Percentiles rank a stretch among this genome's conserved stretches.
Conservation (phyloP, 1,140 invertebrate genomes). For the Sitodiplosis mosellana region DNA sequence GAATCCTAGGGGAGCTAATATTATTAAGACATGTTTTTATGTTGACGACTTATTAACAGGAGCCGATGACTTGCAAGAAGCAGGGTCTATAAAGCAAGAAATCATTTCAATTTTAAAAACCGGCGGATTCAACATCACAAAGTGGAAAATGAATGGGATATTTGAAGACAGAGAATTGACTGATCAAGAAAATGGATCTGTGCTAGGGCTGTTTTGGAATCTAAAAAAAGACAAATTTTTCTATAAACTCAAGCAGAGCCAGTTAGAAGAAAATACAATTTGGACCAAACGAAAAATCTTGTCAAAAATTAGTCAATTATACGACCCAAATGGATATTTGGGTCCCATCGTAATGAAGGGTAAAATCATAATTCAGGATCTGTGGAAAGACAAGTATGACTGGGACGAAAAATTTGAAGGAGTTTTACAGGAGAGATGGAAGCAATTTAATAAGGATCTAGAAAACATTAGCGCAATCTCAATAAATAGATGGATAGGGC, state of each 20-base stretch:
- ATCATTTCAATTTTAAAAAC: slow-evolving; percentile 6
- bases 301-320: slow-evolving; percentile 9
- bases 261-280: neutral
- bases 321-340: slow-evolving; percentile 16
- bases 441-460: neutral
- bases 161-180: neutral
- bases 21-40: slow-evolving; percentile 10
- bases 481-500: neutral
- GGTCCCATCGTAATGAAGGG: slow-evolving; percentile 13
- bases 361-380: slow-evolving; percentile 14
- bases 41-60: slow-evolving; percentile 13
- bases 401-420: slow-evolving; percentile 1
- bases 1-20: slow-evolving; percentile 1
- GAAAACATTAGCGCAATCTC: neutral
- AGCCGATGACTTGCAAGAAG: slow-evolving; percentile 13
- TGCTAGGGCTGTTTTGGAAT: slow-evolving; percentile 17
- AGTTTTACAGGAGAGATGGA: neutral
- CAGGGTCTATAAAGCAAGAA: slow-evolving; percentile 9
- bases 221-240: slow-evolving; percentile 11
- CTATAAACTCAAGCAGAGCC: neutral
- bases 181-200: slow-evolving; percentile 4
- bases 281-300: slow-evolving; percentile 9
- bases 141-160: slow-evolving; percentile 12
- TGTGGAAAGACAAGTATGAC: slow-evolving; percentile 9
- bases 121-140: slow-evolving; percentile 10